Evolutionary conservation across 1,140 invertebrate genomes (phyloP), one percentile per base, ranked within the genome.

Genomic region (Temnothorax nylanderi): DNA sequence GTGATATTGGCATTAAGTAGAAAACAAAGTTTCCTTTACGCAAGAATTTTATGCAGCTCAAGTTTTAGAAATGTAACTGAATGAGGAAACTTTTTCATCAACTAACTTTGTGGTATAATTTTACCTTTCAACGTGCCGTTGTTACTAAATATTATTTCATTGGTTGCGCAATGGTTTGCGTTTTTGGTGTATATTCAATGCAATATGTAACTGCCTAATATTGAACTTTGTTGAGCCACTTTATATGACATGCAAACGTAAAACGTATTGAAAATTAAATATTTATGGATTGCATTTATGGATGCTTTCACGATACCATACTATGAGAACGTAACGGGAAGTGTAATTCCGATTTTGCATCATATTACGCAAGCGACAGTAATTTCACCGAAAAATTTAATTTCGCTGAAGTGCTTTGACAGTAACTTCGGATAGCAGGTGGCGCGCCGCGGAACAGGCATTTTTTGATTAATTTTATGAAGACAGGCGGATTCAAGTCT

Each of bases 401-500:
- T 89, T 85, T 76, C 3, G 44, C 26, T 32, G 32, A 51, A 78
- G 74, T 49, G 49, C 65, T 85, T 76, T 80, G 75, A 72, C 72
- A 60, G 75, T 76, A 74, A 87, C 78, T 82, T 67, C n/a, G 5
- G 18, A 54, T 26, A 64, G 44, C 78, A 87, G 78, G 64, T 72
- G 77, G 69, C 16, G 49, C 82, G 71, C 37, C 44, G 44, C 65
- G 54, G 82, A 67, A 78, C 56, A 58, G 51, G 75, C 72, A 69
- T 85, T 88, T 88, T 86, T 86, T 88, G 82, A 88, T 86, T 86
- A 88, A 78, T 86, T 86, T 86, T 72, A 88, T 85, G 86, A 74
- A 74, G 77, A 85, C 80, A 58, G 47, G 51, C 60, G 71, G 47
- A 56, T 75, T 74, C 65, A 44, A 84, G 41, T 72, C 49, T 34